phyloP scores from a whole-genome alignment of 1,140 invertebrate species.

The Drosophila yakuba region DNA sequence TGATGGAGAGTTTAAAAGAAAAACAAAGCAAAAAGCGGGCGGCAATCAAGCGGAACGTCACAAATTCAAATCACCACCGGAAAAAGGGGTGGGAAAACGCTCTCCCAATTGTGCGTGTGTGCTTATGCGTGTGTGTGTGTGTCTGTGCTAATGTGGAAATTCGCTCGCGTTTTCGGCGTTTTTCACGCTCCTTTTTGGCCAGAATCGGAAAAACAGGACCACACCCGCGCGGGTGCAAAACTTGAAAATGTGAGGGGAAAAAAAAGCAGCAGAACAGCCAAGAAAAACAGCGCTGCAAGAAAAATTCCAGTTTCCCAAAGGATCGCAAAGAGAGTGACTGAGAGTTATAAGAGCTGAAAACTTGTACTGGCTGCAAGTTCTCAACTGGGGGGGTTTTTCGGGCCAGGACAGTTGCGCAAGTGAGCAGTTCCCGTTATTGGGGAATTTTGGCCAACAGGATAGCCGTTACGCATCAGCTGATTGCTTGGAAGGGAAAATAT shows the following conservation, averaged over 20 bases:
- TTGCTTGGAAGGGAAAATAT: background rate
- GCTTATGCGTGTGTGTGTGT: slow-evolving; percentile 2
- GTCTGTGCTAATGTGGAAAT: slow-evolving; percentile 24
- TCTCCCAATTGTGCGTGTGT: slow-evolving; percentile 14
- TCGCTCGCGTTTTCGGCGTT: slow-evolving; percentile 31
- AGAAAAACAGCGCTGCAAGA: slow-evolving; percentile 53
- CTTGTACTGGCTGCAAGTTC: slow-evolving; percentile 15
- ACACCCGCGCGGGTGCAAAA: slow-evolving; percentile 69
- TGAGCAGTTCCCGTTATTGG: slow-evolving; percentile 50
- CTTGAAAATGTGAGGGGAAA: slow-evolving; percentile 40
- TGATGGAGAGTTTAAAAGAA: slow-evolving; percentile 11
- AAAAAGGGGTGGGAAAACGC: slow-evolving; percentile 5
- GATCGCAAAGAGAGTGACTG: slow-evolving; percentile 20
- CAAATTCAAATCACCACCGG: background rate
- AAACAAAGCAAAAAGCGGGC: slow-evolving; percentile 30
- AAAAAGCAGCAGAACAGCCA: slow-evolving; percentile 28
- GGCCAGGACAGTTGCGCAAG: slow-evolving; percentile 50
- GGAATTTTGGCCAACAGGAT: slow-evolving; percentile 15
- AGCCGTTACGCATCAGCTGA: slow-evolving; percentile 57
- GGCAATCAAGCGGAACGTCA: slow-evolving; percentile 38
- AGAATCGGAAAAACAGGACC: slow-evolving; percentile 56
- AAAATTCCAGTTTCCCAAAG: slow-evolving; percentile 52
- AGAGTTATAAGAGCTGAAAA: slow-evolving; percentile 16
- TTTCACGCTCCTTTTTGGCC: slow-evolving; percentile 17
- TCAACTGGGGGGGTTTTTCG: slow-evolving; percentile 4